Base-by-base conservation (phyloP, 2,113 vertebrate genomes). In the Pseudorectes ferrugineus region DNA sequence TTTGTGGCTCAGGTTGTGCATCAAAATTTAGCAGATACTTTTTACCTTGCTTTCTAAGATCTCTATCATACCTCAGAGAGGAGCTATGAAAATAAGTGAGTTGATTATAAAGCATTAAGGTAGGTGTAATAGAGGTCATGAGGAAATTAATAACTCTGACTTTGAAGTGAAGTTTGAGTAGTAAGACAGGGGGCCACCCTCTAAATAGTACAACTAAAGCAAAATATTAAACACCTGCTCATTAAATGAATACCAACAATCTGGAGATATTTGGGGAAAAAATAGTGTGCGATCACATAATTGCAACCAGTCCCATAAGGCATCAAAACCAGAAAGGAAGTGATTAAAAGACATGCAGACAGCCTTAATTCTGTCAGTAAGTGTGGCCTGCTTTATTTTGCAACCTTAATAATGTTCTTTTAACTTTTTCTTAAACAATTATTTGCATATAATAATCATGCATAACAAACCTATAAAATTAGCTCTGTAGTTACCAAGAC, bases 151-250 rank as follows among this genome's bases (percentile, higher is more conserved):
- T 95, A 95, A 88, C 93, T 80, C 46, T 6, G 5, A 36, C 74
- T 92, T 85, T 85, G 88, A 94, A 95, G 33, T 73, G 52, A 77
- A 57, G 14, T 70, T 89, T 85, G 84, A 92, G 51, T 51, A 61
- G 22, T 70, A 49, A 65, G 66, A 75, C 54, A 54, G 38, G 35
- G 72, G 62, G 59, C 82, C 88, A 92, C 82, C 51, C 63, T 83
- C 75, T 92, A 63, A 92, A 92, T 1, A 3, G 43, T 85, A 58
- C 13, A 54, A 46, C 33, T 80, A 67, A 82, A 92, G 46, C n/a
- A 80, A 94, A 95, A 71, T 89, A 57, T 68, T 88, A 77, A 94
- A 80, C 72, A 91, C 74, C 89, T 95, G 70, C 45, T 95, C 35
- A 48, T 75, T 92, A 92, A 95, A 66, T 74, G 59, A 93, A 63